These are phyloP conservation scores for Mimas tiliae DNA, from an alignment of 2,888 invertebrate species.

Conservation along the genomic window DNA sequence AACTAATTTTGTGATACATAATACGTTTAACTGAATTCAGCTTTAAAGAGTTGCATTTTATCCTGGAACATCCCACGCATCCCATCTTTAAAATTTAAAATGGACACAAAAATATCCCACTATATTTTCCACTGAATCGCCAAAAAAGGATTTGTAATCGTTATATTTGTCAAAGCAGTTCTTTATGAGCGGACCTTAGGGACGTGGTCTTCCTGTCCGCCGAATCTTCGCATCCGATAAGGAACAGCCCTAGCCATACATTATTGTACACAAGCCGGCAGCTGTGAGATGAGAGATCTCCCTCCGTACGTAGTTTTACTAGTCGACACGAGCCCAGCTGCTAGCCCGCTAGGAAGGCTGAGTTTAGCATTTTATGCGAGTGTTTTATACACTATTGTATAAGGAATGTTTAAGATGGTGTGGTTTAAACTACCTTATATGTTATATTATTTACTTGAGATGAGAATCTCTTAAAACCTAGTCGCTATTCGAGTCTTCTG, in stretches of 20 bases:
- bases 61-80: no score
- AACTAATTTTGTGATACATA: no score
- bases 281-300: constrained; percentile 65
- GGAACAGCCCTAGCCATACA: constrained; percentile 9
- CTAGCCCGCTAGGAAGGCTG: constrained; percentile 31
- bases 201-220: not conserved
- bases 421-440: not conserved
- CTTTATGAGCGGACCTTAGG: constrained; percentile 9
- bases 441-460: not conserved
- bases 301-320: constrained; percentile 54
- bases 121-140: not conserved
- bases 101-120: not conserved
- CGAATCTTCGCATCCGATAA: constrained; percentile 13
- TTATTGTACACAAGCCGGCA: constrained; percentile 30
- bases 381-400: constrained; percentile 1
- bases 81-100: not conserved
- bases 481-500: not conserved
- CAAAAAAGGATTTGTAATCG: constrained; percentile 31
- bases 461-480: not conserved
- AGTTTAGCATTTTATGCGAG: constrained; percentile 21
- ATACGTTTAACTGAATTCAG: no score
- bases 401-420: constrained; percentile 14
- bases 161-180: constrained; percentile 5
- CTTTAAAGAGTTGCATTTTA: no score
- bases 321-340: constrained; percentile 47